phyloP scores from a whole-genome alignment of 1,140 invertebrate species.

The Rhyacophila brunnea region DNA sequence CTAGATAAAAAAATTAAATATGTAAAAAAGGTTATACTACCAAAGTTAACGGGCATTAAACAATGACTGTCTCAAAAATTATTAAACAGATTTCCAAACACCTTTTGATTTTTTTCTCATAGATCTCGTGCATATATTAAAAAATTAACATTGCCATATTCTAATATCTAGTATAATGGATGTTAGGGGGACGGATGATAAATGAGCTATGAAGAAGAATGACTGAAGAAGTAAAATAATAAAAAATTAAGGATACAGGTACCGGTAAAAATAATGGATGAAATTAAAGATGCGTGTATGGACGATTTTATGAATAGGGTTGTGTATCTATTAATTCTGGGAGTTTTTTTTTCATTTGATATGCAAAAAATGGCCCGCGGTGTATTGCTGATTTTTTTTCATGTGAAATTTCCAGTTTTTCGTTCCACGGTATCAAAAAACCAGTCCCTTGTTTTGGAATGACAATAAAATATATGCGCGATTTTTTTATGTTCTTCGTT shows the following conservation, averaged over 20 bases:
- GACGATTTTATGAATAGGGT: conserved; percentile 1
- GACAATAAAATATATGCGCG: no score
- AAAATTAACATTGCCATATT: conserved; percentile 22
- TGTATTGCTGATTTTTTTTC: background rate
- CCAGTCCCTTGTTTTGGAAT: background rate
- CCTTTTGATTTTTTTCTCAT: conserved; percentile 25
- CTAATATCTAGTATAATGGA: no score
- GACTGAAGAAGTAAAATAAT: conserved; percentile 27
- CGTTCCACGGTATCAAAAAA: background rate
- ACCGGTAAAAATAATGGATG: no score
- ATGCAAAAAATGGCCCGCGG: no score
- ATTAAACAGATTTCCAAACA: conserved; percentile 2
- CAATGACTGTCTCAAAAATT: conserved; percentile 15
- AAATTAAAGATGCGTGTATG: background rate
- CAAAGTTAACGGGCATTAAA: conserved; percentile 7
- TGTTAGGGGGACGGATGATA: conserved; percentile 20
- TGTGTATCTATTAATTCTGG: conserved; percentile 2
- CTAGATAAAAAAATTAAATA: conserved; percentile 27
- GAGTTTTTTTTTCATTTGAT: conserved; percentile 1
- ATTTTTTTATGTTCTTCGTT: no score
- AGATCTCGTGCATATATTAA: conserved; percentile 28
- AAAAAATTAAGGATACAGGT: conserved; percentile 26
- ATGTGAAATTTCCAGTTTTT: background rate
- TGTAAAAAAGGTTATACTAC: conserved; percentile 20
- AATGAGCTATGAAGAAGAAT: conserved; percentile 23